Conservation (phyloP, 1,140 invertebrate species). For the Cotesia vestalis region DNA sequence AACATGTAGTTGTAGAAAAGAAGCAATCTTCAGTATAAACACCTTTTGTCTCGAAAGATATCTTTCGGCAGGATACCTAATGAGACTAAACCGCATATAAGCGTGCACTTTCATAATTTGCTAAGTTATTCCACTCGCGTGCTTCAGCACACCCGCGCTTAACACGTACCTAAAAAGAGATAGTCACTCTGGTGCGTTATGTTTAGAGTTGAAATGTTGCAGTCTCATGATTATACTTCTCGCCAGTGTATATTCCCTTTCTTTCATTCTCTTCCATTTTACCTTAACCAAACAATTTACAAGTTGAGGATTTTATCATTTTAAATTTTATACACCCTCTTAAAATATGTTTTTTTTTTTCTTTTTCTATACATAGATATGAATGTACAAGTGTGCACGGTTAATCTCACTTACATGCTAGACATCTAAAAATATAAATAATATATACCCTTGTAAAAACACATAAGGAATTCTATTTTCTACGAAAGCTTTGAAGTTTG, state of each 20-base stretch:
- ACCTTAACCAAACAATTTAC: neutral
- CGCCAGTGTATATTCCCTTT: conserved; percentile 1
- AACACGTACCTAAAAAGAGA: conserved; percentile 47
- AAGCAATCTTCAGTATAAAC: conserved; percentile 30
- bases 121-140: conserved; percentile 65
- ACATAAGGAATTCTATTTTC: too few species aligned
- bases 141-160: conserved; percentile 46
- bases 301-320: conserved; percentile 20
- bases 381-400: neutral
- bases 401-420: too few species aligned
- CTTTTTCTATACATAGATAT: neutral
- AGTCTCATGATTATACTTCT: conserved; percentile 41
- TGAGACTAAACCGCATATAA: conserved; percentile 63
- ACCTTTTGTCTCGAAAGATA: conserved; percentile 47
- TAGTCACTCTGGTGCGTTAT: conserved; percentile 33
- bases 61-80: conserved; percentile 62
- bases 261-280: conserved; percentile 1
- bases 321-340: conserved; percentile 9
- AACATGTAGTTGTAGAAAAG: conserved; percentile 10
- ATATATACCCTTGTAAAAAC: too few species aligned
- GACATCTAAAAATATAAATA: too few species aligned
- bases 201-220: conserved; percentile 51
- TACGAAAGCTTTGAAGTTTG: neutral
- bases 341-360: neutral
- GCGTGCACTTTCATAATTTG: conserved; percentile 64